Percentiles rank a stretch among this genome's conserved stretches.
Evolutionary conservation across 2,797 vertebrate genomes (phyloP).

Genomic region (Erithacus rubecula): DNA sequence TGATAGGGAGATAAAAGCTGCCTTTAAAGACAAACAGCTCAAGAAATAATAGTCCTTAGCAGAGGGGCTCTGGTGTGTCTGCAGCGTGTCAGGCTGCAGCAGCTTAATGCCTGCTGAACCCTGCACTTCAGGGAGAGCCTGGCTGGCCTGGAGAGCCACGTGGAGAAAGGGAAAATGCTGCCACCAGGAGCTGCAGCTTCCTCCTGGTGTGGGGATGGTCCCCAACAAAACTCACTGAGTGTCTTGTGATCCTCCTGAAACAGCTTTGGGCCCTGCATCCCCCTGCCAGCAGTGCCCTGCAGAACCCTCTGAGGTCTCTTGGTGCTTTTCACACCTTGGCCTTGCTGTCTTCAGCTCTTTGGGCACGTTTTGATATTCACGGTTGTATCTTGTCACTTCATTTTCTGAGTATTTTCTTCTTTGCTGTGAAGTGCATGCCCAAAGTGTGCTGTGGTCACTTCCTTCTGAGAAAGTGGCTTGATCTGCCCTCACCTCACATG

Average conservation of each 20-base stretch:
- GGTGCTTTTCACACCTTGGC: background rate
- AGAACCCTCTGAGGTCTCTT: background rate
- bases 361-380: background rate
- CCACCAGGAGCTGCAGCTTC: background rate
- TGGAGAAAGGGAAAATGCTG: background rate
- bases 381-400: background rate
- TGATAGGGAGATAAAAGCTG: slow-evolving; percentile 34
- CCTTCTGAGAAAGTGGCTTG: background rate
- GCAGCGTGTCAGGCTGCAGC: background rate
- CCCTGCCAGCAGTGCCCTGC: background rate
- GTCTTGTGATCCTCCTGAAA: accelerated
- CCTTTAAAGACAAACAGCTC: slow-evolving; percentile 20
- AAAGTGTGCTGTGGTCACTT: background rate
- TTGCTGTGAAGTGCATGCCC: accelerated
- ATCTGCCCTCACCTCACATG: accelerated
- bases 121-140: background rate
- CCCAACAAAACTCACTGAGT: accelerated
- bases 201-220: accelerated
- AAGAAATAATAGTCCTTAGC: background rate
- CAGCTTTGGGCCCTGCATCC: background rate
- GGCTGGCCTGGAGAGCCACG: background rate
- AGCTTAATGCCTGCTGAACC: background rate
- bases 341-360: background rate
- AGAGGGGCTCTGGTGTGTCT: background rate
- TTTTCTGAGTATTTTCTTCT: background rate